Conservation (phyloP, 2,888 invertebrate genomes). For the Caenorhabditis sp. region DNA sequence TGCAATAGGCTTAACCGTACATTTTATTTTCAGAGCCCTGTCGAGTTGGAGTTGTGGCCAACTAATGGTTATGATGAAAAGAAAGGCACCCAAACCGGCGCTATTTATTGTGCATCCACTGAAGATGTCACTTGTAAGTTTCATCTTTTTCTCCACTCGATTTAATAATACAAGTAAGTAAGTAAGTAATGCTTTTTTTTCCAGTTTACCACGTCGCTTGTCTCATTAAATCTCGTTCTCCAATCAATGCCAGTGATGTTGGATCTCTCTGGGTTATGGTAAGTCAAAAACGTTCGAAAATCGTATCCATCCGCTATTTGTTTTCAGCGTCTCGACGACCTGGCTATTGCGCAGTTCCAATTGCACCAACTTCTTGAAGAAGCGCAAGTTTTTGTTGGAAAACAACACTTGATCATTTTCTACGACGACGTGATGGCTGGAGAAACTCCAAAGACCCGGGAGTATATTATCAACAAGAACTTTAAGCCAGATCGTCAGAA, state of each 20-base stretch:
- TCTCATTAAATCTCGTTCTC: constrained; percentile 16
- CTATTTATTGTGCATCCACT: constrained; percentile 12
- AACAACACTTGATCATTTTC: constrained; percentile 47
- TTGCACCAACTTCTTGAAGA: constrained; percentile 23
- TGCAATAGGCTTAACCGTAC: neutral
- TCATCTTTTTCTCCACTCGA: no score
- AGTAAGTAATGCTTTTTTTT: neutral
- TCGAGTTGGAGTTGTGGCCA: constrained; percentile 51
- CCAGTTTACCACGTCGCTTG: constrained; percentile 38
- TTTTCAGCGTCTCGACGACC: constrained; percentile 49
- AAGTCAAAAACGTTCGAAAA: constrained; percentile 1
- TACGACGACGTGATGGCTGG: constrained; percentile 40
- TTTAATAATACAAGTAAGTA: neutral
- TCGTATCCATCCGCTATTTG: neutral
- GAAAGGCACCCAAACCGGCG: constrained; percentile 6
- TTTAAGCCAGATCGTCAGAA: constrained; percentile 27
- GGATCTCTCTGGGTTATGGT: constrained; percentile 47
- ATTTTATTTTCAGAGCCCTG: constrained; percentile 11
- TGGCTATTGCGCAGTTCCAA: constrained; percentile 5
- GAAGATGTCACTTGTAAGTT: constrained; percentile 30
- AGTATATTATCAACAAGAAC: constrained; percentile 35
- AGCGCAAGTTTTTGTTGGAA: constrained; percentile 40
- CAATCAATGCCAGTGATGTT: constrained; percentile 10
- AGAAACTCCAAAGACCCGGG: constrained; percentile 1
- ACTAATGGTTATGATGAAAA: constrained; percentile 41